These are phyloP conservation scores for Pseudopipra pipra DNA, from an alignment of 2,113 vertebrate species.

Conservation along the genomic window DNA sequence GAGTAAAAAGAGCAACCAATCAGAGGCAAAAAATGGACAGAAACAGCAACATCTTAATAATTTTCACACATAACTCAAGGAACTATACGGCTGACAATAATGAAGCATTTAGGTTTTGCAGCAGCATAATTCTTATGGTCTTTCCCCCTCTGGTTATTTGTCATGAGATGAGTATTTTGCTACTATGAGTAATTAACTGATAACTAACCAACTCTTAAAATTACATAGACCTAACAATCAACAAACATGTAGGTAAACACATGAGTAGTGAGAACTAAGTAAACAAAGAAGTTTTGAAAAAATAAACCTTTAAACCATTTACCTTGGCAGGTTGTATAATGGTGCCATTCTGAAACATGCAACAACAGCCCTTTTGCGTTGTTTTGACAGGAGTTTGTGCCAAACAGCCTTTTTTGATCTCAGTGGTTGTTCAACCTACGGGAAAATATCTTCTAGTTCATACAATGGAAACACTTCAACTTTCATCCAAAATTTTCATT, in stretches of 20 bases:
- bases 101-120: not conserved
- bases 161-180: not conserved
- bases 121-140: not conserved
- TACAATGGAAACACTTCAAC: not conserved
- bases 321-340: conserved; percentile 96
- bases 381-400: conserved; percentile 97
- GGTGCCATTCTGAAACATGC: conserved; percentile 99
- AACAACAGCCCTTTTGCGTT: conserved; percentile 95
- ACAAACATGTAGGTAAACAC: not conserved
- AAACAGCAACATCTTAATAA: not conserved
- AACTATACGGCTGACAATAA: not conserved
- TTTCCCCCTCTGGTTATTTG: not conserved
- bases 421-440: conserved; percentile 95
- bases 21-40: not conserved
- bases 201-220: not conserved
- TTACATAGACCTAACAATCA: not conserved
- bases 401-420: conserved; percentile 98
- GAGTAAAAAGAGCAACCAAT: not conserved
- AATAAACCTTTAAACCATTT: conserved; percentile 16
- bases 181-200: not conserved
- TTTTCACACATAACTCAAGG: not conserved
- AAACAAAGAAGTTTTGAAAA: not conserved
- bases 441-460: not conserved
- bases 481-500: not conserved
- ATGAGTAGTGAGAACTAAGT: not conserved